Conservation (phyloP, 1,140 invertebrate species). For the Diuraphis noxia region DNA sequence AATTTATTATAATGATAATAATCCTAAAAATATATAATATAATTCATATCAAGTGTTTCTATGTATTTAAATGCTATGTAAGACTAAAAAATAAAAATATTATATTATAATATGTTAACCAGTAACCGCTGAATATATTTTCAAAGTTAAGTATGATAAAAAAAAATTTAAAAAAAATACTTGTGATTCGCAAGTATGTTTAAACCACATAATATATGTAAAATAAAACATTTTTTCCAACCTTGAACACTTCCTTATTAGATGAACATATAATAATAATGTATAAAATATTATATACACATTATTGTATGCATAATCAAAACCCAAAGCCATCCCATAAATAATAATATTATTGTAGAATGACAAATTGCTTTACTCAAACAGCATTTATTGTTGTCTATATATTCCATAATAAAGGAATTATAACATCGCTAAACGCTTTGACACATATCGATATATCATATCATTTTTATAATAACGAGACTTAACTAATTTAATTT, state of each 20-base stretch:
- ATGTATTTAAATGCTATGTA: background rate
- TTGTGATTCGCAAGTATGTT: background rate
- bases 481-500: background rate
- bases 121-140: background rate
- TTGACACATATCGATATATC: background rate
- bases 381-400: background rate
- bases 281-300: background rate
- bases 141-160: background rate
- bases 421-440: background rate
- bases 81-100: background rate
- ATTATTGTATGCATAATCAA: background rate
- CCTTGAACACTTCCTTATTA: background rate
- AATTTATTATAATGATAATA: background rate
- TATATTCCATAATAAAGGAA: background rate
- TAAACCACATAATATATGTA: background rate
- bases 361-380: background rate
- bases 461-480: background rate
- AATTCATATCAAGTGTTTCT: background rate
- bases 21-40: background rate
- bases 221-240: conserved; percentile 15
- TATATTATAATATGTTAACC: background rate
- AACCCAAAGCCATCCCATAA: background rate
- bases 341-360: background rate
- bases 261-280: background rate
- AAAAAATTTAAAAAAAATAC: background rate